Evolutionary conservation across 2,113 vertebrate species (phyloP), one percentile per base, ranked within the genome.

Genomic region (Toxotes chatareus): DNA sequence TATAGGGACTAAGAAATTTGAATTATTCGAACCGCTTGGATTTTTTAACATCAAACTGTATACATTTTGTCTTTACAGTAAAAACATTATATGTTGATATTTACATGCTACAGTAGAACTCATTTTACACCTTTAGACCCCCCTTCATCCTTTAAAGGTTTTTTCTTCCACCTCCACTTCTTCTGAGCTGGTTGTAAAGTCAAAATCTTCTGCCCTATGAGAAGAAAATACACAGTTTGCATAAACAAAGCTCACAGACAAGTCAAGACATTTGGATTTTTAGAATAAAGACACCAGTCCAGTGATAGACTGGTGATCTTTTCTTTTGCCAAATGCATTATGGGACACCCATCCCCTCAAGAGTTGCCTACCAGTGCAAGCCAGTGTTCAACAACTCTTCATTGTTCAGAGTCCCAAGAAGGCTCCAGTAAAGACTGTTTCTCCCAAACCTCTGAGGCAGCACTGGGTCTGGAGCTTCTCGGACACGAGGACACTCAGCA

Each of bases 131-230:
- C 55, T 55, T 1, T 44, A 44, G 32, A 12, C 27, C 74, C 31
- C 12, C 67, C 38, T 83, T 84, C 60, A 86, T 77, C 67, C 40
- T 73, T 85, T 61, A 32, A 82, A 83, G 16, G 4, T 36, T 74
- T 64, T 68, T 32, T 74, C 64, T 36, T 81, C 38, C 42, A 61
- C 72, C 49, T 85, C 80, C 36, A 76, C 62, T 71, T 88, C 87
- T 67, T 86, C 76, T 66, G 77, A 90, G 61, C 81, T 86, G 56
- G 42, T 34, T 59, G 64, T 76, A 32, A 75, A 83, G 60, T 92
- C 80, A 76, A 82, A 77, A 51, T 82, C 83, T 80, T 85, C 79
- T 64, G 68, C 59, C 91, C 95, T 95, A 81, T 27, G 38, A n/a
- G 62, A 89, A 73, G 38, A 70, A 23, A 73, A 65, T 1, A 62